A percentile compares a stretch with the other conserved stretches of the same genome.
phyloP scores from a whole-genome alignment of 2,888 invertebrate species.

The Leptura quadrifasciata region DNA sequence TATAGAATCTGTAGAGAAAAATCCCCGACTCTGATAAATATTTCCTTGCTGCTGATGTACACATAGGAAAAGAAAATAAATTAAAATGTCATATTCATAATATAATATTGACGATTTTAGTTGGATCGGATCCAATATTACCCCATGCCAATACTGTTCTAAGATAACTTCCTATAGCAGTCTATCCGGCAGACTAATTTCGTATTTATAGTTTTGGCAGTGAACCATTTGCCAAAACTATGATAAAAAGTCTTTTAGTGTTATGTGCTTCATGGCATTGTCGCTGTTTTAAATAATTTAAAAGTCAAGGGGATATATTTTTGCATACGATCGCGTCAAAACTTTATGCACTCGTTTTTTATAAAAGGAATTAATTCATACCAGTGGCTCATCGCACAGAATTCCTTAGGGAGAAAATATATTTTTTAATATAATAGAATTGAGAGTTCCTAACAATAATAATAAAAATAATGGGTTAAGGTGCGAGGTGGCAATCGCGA shows the following conservation, averaged over 20 bases:
- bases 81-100: constrained; percentile 8
- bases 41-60: constrained; percentile 2
- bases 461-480: too few relatives aligned
- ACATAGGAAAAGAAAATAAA: constrained; percentile 3
- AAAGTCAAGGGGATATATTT: not conserved
- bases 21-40: constrained; percentile 13
- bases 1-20: constrained; percentile 1
- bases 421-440: too few relatives aligned
- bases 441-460: too few relatives aligned
- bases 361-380: not conserved
- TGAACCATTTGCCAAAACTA: constrained; percentile 3
- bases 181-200: not conserved
- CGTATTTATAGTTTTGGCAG: constrained; percentile 12
- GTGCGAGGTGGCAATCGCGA: too few relatives aligned
- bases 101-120: not conserved
- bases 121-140: not conserved
- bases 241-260: constrained; percentile 4
- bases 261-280: not conserved
- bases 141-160: not conserved
- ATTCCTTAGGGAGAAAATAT: too few relatives aligned
- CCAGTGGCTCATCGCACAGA: not conserved
- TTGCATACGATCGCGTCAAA: not conserved
- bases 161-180: not conserved
- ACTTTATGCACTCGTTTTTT: not conserved
- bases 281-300: not conserved